Conservation (phyloP, 2,797 vertebrate species). For the Eutrigla gurnardus region DNA sequence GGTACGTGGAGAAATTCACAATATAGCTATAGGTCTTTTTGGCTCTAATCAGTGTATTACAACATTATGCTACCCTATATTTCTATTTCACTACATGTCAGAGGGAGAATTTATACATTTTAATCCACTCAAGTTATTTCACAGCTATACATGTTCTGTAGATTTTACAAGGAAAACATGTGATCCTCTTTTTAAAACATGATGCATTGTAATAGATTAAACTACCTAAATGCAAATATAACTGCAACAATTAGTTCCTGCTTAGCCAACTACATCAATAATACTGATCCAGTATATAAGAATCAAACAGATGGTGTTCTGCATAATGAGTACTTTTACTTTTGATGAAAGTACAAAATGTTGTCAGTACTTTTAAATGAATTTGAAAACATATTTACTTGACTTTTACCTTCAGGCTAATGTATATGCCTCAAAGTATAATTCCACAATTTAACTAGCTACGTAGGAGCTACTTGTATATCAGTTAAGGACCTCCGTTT, state of each 20-base stretch:
- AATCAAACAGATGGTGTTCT: neutral
- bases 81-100: neutral
- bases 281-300: neutral
- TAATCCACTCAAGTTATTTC: neutral
- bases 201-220: neutral
- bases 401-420: neutral
- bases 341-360: neutral
- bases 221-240: neutral
- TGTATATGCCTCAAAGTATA: neutral
- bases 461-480: neutral
- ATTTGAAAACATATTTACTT: neutral
- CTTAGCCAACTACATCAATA: neutral
- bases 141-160: no score
- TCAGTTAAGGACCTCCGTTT: neutral
- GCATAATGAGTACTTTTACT: neutral
- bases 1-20: neutral
- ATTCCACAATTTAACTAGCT: neutral
- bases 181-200: neutral
- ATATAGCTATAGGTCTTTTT: no score
- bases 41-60: no score
- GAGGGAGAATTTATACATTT: neutral
- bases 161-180: neutral
- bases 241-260: neutral
- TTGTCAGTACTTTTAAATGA: neutral
- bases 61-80: neutral